phyloP scores from a whole-genome alignment of 2,797 vertebrate species.

The Tenualosa ilisha region DNA sequence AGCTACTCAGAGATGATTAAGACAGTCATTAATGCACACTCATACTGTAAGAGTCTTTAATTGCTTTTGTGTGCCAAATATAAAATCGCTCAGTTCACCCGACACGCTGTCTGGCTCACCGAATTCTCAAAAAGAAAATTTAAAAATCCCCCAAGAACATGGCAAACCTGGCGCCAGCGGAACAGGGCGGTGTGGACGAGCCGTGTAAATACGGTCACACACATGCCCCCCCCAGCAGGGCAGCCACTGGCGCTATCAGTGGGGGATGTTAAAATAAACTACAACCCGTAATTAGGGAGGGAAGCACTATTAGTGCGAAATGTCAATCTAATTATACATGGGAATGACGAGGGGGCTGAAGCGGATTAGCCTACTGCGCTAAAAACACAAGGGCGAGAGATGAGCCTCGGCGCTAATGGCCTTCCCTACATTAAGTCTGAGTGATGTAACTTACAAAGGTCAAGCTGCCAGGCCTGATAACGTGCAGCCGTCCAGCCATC shows the following conservation, averaged over 20 bases:
- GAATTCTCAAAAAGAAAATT: not conserved
- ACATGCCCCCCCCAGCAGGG: not conserved
- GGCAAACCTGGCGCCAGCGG: not conserved
- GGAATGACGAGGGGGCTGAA: constrained; percentile 51
- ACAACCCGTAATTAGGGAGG: constrained; percentile 60
- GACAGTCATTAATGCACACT: not conserved
- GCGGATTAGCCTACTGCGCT: constrained; percentile 33
- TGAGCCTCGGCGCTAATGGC: constrained; percentile 13
- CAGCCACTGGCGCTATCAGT: constrained; percentile 51
- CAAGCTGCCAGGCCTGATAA: constrained; percentile 50
- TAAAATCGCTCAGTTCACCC: constrained; percentile 37
- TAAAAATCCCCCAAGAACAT: not conserved
- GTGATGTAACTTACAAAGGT: constrained; percentile 59
- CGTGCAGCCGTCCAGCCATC: constrained; percentile 45
- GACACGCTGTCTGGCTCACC: constrained; percentile 27
- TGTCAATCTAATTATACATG: constrained; percentile 69
- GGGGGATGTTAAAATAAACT: constrained; percentile 58
- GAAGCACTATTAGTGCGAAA: constrained; percentile 63
- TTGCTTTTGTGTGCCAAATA: not conserved
- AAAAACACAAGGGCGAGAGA: constrained; percentile 26
- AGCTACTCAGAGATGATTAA: not conserved
- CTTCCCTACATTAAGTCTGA: constrained; percentile 45
- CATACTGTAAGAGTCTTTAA: not conserved
- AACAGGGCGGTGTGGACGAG: not conserved
- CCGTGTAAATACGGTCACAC: not conserved